Conservation (phyloP, 1,140 invertebrate genomes). For the Habropoda laboriosa region DNA sequence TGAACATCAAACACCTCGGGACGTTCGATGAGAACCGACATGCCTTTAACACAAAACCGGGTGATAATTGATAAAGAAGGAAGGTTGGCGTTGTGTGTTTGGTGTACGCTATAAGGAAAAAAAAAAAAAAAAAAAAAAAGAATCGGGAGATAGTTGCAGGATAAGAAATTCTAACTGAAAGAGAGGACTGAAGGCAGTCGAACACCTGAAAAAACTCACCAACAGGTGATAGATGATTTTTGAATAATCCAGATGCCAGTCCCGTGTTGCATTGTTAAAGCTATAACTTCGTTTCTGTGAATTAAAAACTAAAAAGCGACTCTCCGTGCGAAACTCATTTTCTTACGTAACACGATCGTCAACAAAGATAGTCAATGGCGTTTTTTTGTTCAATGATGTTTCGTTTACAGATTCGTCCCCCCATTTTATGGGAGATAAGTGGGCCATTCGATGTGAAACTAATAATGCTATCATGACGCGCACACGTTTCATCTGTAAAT, state of each 20-base stretch:
- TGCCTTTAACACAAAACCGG: slow-evolving; percentile 68
- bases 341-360: slow-evolving; percentile 54
- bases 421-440: neutral
- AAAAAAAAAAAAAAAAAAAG: no score
- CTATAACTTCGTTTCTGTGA: slow-evolving; percentile 55
- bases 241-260: slow-evolving; percentile 60
- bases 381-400: slow-evolving; percentile 48
- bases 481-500: slow-evolving; percentile 43
- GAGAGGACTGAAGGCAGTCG: slow-evolving; percentile 46
- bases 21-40: slow-evolving; percentile 51
- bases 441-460: neutral
- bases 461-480: neutral
- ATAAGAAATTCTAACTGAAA: slow-evolving; percentile 36
- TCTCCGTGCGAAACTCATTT: slow-evolving; percentile 55
- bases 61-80: slow-evolving; percentile 14
- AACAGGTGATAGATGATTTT: slow-evolving; percentile 45
- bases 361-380: slow-evolving; percentile 63
- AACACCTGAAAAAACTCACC: slow-evolving; percentile 63
- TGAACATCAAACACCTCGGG: slow-evolving; percentile 64
- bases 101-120: no score
- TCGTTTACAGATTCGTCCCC: slow-evolving; percentile 52
- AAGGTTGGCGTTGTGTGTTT: no score
- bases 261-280: slow-evolving; percentile 60
- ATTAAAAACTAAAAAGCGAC: slow-evolving; percentile 63
- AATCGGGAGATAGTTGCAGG: slow-evolving; percentile 18